A percentile compares a stretch with the other conserved stretches of the same genome.
These are phyloP conservation scores for Camelus bactrianus DNA, from an alignment of 2,113 vertebrate genomes.

Conservation along the genomic window DNA sequence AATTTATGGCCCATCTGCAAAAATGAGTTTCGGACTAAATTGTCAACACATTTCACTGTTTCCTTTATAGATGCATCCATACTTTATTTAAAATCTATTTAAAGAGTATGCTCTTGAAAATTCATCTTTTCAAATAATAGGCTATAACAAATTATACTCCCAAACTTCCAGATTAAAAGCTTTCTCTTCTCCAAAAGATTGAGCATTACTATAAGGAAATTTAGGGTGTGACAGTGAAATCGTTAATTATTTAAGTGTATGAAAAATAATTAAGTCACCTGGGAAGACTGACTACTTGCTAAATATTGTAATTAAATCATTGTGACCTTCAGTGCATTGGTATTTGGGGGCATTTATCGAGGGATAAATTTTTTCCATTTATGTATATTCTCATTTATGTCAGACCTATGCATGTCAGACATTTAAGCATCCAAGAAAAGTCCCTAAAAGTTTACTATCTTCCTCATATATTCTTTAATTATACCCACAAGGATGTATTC, in stretches of 20 bases:
- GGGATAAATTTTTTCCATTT: not conserved
- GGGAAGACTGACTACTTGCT: not conserved
- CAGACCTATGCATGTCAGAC: not conserved
- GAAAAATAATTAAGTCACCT: not conserved
- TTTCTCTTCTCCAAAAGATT: not conserved
- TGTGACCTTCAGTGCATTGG: not conserved
- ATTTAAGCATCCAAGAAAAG: not conserved
- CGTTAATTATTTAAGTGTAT: not conserved
- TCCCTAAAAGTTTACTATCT: not conserved
- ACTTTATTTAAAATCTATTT: conserved; percentile 39
- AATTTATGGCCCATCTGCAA: not conserved
- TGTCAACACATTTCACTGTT: not conserved
- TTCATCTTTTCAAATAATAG: not conserved
- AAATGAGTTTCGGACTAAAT: conserved; percentile 42
- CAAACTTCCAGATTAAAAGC: not conserved
- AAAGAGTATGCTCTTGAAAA: not conserved
- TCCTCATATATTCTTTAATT: not conserved
- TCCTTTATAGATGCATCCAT: not conserved
- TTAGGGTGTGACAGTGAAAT: not conserved
- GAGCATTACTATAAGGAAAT: not conserved
- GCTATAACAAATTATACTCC: not conserved
- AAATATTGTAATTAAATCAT: not conserved
- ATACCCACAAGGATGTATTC: not conserved
- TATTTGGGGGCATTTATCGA: not conserved
- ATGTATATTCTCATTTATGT: not conserved